Conservation (phyloP, 1,140 invertebrate genomes). For the Ctenoplectra terminalis region DNA sequence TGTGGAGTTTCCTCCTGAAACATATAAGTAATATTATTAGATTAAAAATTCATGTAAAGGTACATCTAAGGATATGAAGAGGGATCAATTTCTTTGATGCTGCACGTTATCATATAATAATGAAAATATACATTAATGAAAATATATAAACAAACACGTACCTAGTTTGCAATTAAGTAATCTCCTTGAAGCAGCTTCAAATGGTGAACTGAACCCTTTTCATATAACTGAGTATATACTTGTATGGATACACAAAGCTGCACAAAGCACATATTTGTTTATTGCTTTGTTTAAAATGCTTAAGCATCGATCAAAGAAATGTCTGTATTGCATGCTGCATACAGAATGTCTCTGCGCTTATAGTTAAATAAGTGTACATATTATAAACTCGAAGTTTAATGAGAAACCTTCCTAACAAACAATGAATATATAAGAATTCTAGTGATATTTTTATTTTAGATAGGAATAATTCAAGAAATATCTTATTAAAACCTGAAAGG, state of each 20-base stretch:
- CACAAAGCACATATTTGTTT: constrained; percentile 60
- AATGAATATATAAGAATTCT: constrained; percentile 26
- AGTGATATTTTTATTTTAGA: background rate
- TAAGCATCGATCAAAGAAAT: constrained; percentile 53
- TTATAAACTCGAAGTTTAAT: constrained; percentile 13
- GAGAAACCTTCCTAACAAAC: background rate
- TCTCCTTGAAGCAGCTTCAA: constrained; percentile 82
- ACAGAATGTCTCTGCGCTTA: constrained; percentile 34
- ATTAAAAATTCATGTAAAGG: constrained; percentile 9
- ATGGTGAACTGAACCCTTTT: constrained; percentile 83
- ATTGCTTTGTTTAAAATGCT: constrained; percentile 52
- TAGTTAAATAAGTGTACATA: constrained; percentile 15
- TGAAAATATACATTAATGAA: constrained; percentile 60
- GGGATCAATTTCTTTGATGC: constrained; percentile 82
- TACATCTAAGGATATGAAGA: constrained; percentile 76
- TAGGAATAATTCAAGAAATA: background rate
- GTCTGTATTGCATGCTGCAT: constrained; percentile 54
- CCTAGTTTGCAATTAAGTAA: constrained; percentile 79
- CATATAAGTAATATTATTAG: constrained; percentile 78
- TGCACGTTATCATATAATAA: constrained; percentile 72
- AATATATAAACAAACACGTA: constrained; percentile 80
- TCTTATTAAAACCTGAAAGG: constrained; percentile 33
- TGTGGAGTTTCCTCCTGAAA: constrained; percentile 99
- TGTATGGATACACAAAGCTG: constrained; percentile 57
- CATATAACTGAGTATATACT: constrained; percentile 75